Base-by-base conservation (phyloP, 2,888 invertebrate genomes). In the Lepidochrysops patricia region DNA sequence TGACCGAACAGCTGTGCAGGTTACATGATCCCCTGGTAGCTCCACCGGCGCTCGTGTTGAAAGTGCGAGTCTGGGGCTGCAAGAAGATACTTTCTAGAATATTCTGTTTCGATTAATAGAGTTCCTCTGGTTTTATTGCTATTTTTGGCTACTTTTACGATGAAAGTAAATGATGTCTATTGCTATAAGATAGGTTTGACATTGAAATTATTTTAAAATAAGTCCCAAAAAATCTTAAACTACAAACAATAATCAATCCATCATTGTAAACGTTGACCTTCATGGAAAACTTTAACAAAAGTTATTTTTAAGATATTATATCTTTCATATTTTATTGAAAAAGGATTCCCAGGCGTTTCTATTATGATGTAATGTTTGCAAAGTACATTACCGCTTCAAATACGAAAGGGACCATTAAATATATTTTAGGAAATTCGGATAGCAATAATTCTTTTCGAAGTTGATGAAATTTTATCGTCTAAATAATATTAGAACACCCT, bases 31-130 rank as follows among this genome's bases (percentile, higher is more conserved):
- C 80, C 5, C 72, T 71, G 9, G 77, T 74, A 4, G 85, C 80
- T 0, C 74, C 73, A 0, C 79, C 81, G 0, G 75, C 70, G 2
- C 82, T 75, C 0, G 82, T 81, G 71, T 89, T 87, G 74, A 89
- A 89, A 0, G 80, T 80, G 19, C 87, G 72, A 0, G 84, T 86
- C 5, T 76, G 70, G 0, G 88, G 88, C 88, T 89, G 73, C 34
- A 7, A 32, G 4, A 35, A 25, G 19, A 7, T 1, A 1, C 9
- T 43, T 19, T 7, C 5, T 37, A 37, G 35, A 35, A 35, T 35
- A 15, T 37, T 15, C 2, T 7, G 15, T 7, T 37, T 6, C 29
- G 29, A 0, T 0, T 15, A 7, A 7, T 2, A 43, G 15, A 43
- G 19, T 43, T 7, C 2, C 1, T 0, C 1, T 7, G 2, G 2